Evolutionary conservation across 2,113 vertebrate species (phyloP).

Genomic region (Mungos mungo): DNA sequence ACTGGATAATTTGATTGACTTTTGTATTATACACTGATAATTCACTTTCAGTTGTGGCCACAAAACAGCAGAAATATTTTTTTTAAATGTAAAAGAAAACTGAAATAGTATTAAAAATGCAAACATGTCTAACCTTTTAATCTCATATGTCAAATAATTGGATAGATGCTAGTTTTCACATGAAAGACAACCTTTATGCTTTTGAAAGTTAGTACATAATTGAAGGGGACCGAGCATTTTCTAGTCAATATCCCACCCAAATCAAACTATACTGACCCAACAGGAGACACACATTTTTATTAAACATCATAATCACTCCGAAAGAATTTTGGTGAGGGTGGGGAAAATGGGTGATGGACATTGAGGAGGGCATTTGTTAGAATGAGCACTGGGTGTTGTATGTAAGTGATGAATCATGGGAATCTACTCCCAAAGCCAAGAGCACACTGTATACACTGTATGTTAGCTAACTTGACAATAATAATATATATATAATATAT

Average conservation of each 20-base stretch:
- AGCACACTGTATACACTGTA: too few relatives aligned
- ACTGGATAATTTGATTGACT: background rate
- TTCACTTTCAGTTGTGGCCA: background rate
- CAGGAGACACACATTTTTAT: background rate
- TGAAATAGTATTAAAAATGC: background rate
- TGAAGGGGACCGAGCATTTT: background rate
- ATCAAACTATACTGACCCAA: background rate
- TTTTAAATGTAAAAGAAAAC: background rate
- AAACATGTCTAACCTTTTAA: background rate
- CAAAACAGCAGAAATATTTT: background rate
- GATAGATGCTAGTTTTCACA: accelerated
- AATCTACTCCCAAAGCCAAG: too few relatives aligned
- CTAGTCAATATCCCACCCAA: background rate
- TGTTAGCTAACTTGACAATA: too few relatives aligned
- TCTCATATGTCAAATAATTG: background rate
- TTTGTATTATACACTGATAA: background rate
- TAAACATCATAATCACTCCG: background rate
- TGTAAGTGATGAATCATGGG: too few relatives aligned
- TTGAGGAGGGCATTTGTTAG: too few relatives aligned
- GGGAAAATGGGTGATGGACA: too few relatives aligned
- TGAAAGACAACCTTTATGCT: background rate
- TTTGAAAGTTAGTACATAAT: background rate
- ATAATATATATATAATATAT: too few relatives aligned
- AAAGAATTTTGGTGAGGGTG: too few relatives aligned
- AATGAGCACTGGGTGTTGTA: too few relatives aligned